Evolutionary conservation across 1,140 invertebrate genomes (phyloP).

Genomic region (Achatina immaculata): DNA sequence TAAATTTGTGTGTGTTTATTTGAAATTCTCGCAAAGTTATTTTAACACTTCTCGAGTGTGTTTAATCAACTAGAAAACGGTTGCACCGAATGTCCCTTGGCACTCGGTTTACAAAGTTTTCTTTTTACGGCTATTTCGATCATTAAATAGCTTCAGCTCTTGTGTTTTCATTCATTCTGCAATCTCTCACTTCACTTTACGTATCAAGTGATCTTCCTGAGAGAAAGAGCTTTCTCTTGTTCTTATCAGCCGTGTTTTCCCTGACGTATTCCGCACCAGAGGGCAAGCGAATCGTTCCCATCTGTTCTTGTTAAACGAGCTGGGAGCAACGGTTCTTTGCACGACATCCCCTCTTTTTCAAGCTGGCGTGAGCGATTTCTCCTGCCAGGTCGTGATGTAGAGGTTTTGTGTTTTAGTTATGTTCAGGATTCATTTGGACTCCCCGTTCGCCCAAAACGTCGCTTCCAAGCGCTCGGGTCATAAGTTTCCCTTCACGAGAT

Average conservation of each 20-base stretch:
- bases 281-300: not conserved
- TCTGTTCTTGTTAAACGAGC: constrained; percentile 11
- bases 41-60: not conserved
- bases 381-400: constrained; percentile 4
- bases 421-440: not conserved
- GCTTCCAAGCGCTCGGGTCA: not conserved
- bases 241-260: not conserved
- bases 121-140: not conserved
- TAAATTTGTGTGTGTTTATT: not conserved
- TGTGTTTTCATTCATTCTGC: not conserved
- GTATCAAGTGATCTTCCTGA: not conserved
- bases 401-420: not conserved
- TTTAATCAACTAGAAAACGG: not conserved
- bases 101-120: too few relatives aligned
- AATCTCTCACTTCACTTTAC: not conserved
- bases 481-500: not conserved
- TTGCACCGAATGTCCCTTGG: not conserved
- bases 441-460: not conserved
- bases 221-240: not conserved
- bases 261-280: not conserved
- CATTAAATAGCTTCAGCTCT: not conserved
- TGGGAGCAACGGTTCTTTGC: not conserved
- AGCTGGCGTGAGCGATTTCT: not conserved
- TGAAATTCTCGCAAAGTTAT: not conserved
- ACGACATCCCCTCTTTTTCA: constrained; percentile 12